Percentiles rank a stretch among this genome's conserved stretches.
phyloP scores from a whole-genome alignment of 2,888 invertebrate genomes.

The Rhyacophila evoluta region DNA sequence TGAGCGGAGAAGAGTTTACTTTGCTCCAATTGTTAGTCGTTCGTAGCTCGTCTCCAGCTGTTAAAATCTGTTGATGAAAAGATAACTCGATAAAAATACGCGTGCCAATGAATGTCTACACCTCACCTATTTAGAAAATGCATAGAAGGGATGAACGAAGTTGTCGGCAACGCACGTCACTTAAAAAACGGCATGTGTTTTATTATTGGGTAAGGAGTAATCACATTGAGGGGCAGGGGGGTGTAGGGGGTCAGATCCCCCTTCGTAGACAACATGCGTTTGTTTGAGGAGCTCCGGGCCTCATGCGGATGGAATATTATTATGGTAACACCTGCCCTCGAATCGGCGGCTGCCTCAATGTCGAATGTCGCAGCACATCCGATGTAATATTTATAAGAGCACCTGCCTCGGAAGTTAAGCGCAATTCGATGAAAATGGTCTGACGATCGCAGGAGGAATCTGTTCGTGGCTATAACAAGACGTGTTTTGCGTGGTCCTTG shows the following conservation, averaged over 20 bases:
- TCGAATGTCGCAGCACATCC: not conserved
- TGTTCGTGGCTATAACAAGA: not conserved
- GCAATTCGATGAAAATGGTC: not conserved
- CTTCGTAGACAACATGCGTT: not conserved
- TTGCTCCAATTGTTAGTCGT: too few species aligned
- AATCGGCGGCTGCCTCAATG: constrained; percentile 10
- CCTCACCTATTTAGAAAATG: constrained; percentile 2
- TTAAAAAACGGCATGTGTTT: constrained; percentile 21
- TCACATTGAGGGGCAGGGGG: not conserved
- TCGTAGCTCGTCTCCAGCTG: too few species aligned
- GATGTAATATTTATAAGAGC: constrained; percentile 10
- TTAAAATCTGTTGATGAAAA: too few species aligned
- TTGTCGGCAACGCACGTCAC: not conserved
- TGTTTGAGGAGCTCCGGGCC: not conserved
- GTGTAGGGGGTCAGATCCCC: not conserved
- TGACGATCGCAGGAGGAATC: not conserved
- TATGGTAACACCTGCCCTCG: not conserved
- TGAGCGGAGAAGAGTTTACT: too few species aligned
- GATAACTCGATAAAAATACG: not conserved
- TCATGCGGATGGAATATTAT: not conserved
- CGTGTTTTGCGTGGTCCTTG: not conserved
- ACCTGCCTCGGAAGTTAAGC: constrained; percentile 10
- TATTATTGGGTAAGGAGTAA: not conserved
- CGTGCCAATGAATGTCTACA: not conserved
- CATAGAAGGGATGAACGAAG: not conserved